These are phyloP conservation scores for Eulemur mongoz DNA, from an alignment of 2,797 vertebrate species.

Conservation along the genomic window DNA sequence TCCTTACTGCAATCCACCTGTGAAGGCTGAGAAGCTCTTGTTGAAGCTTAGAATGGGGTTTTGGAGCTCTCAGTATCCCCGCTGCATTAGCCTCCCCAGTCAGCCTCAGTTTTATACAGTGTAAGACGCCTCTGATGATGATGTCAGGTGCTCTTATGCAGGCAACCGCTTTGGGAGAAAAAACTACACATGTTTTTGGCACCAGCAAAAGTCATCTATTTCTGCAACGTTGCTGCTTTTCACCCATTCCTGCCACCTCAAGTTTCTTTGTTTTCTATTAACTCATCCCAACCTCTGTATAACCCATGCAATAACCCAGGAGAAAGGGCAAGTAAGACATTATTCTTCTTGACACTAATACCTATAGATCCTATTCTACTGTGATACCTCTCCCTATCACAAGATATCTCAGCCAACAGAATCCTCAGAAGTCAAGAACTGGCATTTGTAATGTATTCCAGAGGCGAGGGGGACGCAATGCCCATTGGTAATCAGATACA, in stretches of 20 bases:
- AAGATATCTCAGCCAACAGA: conserved; percentile 76
- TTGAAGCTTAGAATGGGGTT: conserved; percentile 46
- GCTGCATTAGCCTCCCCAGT: conserved; percentile 45
- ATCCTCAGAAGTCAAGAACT: conserved; percentile 74
- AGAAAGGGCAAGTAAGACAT: conserved; percentile 84
- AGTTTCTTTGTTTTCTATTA: conserved; percentile 83
- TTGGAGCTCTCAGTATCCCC: neutral
- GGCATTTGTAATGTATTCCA: conserved; percentile 75
- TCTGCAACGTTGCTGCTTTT: conserved; percentile 13
- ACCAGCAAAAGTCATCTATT: conserved; percentile 54
- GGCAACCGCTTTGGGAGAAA: conserved; percentile 61
- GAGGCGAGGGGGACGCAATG: conserved; percentile 56
- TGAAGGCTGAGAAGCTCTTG: neutral
- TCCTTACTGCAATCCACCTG: conserved; percentile 42
- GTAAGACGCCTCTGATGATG: conserved; percentile 55
- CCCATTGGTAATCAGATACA: conserved; percentile 67
- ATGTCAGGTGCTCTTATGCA: conserved; percentile 28
- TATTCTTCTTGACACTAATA: conserved; percentile 86
- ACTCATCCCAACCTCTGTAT: conserved; percentile 79
- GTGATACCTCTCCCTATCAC: conserved; percentile 76
- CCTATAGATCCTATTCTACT: conserved; percentile 80
- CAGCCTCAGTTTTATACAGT: conserved; percentile 25
- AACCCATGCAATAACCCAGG: conserved; percentile 81
- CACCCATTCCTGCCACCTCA: conserved; percentile 37
- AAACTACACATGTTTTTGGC: conserved; percentile 44